Evolutionary conservation across 2,797 vertebrate species (phyloP).

Genomic region (Schizopygopsis malacanthus): DNA sequence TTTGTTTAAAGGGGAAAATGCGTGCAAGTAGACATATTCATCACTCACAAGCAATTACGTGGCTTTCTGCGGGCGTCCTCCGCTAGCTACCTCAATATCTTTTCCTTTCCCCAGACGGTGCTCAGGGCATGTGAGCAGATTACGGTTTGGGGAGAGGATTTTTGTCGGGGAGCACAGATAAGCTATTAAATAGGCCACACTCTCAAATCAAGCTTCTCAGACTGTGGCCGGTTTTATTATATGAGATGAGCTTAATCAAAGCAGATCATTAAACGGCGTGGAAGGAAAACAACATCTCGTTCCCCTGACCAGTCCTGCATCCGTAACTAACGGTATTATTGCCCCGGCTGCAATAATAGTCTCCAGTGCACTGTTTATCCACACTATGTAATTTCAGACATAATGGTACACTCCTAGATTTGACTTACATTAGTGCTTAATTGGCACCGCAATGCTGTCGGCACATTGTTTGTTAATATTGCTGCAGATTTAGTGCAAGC

Average conservation of each 20-base stretch:
- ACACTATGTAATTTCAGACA: conserved; percentile 4
- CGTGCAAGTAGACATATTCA: conserved; percentile 58
- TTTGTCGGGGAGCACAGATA: conserved; percentile 53
- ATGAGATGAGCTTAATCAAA: conserved; percentile 45
- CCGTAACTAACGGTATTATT: not conserved
- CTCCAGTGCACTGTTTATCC: conserved; percentile 5
- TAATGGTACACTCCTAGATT: conserved; percentile 26
- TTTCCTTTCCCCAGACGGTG: conserved; percentile 56
- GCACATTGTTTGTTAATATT: conserved; percentile 4
- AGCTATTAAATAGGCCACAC: conserved; percentile 43
- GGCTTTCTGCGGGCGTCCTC: conserved; percentile 53
- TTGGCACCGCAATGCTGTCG: not conserved
- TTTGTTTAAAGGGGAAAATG: conserved; percentile 44
- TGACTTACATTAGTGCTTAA: conserved; percentile 22
- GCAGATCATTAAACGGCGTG: conserved; percentile 23
- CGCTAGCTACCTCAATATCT: conserved; percentile 54
- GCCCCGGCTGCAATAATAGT: not conserved
- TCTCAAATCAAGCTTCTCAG: conserved; percentile 53
- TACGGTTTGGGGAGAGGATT: conserved; percentile 35
- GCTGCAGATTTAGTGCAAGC: conserved; percentile 11
- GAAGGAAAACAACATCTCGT: conserved; percentile 35
- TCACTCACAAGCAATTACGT: conserved; percentile 66
- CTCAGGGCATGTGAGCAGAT: conserved; percentile 38
- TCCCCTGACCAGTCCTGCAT: conserved; percentile 18
- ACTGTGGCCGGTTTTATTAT: conserved; percentile 51